Conservation (phyloP, 2,888 invertebrate genomes). For the Rotaria sp. region DNA sequence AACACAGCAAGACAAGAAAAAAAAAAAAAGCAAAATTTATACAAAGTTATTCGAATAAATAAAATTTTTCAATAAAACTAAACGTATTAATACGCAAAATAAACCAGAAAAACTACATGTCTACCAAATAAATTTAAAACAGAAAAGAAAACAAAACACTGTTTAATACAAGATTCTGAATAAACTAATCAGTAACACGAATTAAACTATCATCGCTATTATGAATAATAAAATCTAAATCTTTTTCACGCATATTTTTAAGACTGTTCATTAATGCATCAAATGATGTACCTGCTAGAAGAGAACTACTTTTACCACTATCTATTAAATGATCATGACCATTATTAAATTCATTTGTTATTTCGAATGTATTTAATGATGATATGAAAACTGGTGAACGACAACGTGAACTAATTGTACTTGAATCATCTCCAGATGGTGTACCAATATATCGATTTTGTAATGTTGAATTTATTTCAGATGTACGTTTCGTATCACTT, state of each 20-base stretch:
- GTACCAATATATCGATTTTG: neutral
- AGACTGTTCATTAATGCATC: neutral
- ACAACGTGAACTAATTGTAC: neutral
- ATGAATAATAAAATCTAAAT: neutral
- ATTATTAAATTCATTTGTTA: neutral
- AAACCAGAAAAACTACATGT: neutral
- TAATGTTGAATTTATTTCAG: neutral
- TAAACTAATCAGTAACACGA: neutral
- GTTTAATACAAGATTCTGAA: neutral
- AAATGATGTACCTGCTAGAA: slow-evolving; percentile 3
- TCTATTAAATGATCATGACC: neutral
- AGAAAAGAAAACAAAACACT: neutral
- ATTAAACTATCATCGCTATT: neutral
- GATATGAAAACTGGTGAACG: neutral
- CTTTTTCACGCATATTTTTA: neutral
- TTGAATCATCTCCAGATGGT: neutral
- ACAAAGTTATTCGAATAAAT: slow-evolving; percentile 6
- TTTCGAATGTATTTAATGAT: neutral
- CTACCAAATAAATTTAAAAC: neutral
- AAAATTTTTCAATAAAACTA: neutral
- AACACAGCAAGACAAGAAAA: neutral
- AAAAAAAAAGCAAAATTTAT: neutral
- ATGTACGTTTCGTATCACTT: neutral
- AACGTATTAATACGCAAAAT: neutral
- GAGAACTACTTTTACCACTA: slow-evolving; percentile 5